Evolutionary conservation across 1,140 invertebrate species (phyloP), one percentile per base, ranked within the genome.

Genomic region (Papilio dardanus): DNA sequence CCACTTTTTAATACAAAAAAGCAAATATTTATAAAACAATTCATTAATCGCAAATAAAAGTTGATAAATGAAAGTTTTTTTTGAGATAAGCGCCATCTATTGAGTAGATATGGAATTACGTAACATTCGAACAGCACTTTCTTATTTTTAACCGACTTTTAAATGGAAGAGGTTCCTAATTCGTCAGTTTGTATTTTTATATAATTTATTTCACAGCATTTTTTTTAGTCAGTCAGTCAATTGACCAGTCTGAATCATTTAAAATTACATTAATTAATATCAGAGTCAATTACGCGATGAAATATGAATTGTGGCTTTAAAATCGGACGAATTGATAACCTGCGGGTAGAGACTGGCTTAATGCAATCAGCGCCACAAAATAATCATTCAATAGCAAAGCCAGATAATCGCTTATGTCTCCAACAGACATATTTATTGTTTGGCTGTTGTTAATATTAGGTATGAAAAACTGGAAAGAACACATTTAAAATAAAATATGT

Each of bases 231-330:
- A 54, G 50, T 54, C 19, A 54, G 19, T 54, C 7, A 24, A 24
- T 54, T 24, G 14, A 28, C 2, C 5, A 30, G 28, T 62, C 12
- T 28, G 21, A 28, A 58, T 58, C 10, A 28, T 58, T 24, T 58
- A 0, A 14, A 28, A 28, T 21, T 6, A 54, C 19, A 54, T 54
- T 54, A 54, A 54, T 62, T 14, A 62, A 28, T 14, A 62, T 28
- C 3, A 24, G 54, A 62, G 24, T 62, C 54, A 62, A 62, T 62
- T 28, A 62, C 14, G 30, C n/a, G 30, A 67, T 67, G 65, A 67
- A 31, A 67, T 67, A 79, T 80, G 81, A 75, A 77, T 82, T 69
- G 67, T 66, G 21, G 75, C 42, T 67, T 42, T 67, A n/a, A 62
- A 35, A 37, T 62, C 31, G 21, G 21, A 35, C 31, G 33, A 30